Evolutionary conservation across 2,888 invertebrate genomes (phyloP).

Genomic region (Chaitophorus viminalis): DNA sequence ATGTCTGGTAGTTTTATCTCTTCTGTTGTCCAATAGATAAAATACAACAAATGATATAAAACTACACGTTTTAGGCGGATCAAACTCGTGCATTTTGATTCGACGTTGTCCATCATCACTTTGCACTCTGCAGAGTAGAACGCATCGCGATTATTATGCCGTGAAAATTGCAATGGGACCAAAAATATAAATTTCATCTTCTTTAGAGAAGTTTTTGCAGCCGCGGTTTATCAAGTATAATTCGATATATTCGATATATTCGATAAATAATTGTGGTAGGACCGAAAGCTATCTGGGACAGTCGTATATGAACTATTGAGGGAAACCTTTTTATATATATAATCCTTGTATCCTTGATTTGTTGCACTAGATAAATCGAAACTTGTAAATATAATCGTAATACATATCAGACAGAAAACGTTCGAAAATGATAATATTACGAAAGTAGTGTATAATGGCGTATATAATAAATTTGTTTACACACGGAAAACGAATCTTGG

Average conservation of each 20-base stretch:
- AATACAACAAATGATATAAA: not conserved
- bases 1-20: too few relatives aligned
- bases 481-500: not conserved
- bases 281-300: too few relatives aligned
- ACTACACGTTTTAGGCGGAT: not conserved
- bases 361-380: not conserved
- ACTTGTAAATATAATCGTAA: not conserved
- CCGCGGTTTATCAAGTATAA: too few relatives aligned
- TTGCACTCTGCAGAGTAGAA: not conserved
- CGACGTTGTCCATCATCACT: not conserved
- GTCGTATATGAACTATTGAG: too few relatives aligned
- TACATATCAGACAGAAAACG: not conserved
- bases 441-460: not conserved
- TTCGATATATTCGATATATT: too few relatives aligned
- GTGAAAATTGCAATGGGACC: too few relatives aligned
- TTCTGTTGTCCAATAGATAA: too few relatives aligned
- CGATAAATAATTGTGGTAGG: too few relatives aligned
- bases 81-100: not conserved
- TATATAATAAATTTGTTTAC: not conserved
- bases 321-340: too few relatives aligned
- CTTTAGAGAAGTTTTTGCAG: too few relatives aligned
- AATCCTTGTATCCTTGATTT: not conserved
- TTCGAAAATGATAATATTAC: not conserved
- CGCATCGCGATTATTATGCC: not conserved
- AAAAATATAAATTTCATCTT: too few relatives aligned